phyloP scores from a whole-genome alignment of 1,140 invertebrate species.

The Dendroctonus ponderosae region DNA sequence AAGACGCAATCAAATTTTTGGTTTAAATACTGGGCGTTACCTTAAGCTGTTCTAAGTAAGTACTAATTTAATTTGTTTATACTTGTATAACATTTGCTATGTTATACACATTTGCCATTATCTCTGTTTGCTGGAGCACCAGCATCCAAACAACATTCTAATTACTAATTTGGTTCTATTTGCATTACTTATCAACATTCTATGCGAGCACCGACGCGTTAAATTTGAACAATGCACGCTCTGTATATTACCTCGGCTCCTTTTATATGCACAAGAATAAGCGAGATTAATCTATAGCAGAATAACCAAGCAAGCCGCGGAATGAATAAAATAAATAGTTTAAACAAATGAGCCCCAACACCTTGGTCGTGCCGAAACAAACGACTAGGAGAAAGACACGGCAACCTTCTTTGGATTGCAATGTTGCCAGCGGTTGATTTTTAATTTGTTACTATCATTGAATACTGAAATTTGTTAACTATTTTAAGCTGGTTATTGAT shows the following conservation, averaged over 20 bases:
- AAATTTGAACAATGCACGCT: background rate
- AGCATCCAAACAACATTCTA: background rate
- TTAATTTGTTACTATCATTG: no score
- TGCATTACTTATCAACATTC: background rate
- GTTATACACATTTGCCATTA: no score
- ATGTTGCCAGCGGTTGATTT: no score
- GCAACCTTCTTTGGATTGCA: no score
- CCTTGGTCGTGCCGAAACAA: slow-evolving; percentile 13
- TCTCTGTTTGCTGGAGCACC: no score
- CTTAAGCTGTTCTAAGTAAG: no score
- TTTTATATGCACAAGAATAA: slow-evolving; percentile 16
- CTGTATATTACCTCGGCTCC: background rate
- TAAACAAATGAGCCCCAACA: slow-evolving; percentile 15
- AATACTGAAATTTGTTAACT: no score
- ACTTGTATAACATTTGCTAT: no score
- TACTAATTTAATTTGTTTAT: no score
- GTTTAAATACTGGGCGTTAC: no score
- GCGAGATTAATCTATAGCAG: slow-evolving; percentile 14
- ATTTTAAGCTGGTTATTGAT: no score
- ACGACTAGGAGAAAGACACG: background rate
- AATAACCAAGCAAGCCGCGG: slow-evolving; percentile 11
- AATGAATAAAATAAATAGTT: slow-evolving; percentile 19
- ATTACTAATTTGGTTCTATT: background rate
- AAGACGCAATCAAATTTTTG: no score
- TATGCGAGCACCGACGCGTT: background rate